Evolutionary conservation across 2,113 vertebrate genomes (phyloP), one percentile per base, ranked within the genome.

Genomic region (Noturus placidus): DNA sequence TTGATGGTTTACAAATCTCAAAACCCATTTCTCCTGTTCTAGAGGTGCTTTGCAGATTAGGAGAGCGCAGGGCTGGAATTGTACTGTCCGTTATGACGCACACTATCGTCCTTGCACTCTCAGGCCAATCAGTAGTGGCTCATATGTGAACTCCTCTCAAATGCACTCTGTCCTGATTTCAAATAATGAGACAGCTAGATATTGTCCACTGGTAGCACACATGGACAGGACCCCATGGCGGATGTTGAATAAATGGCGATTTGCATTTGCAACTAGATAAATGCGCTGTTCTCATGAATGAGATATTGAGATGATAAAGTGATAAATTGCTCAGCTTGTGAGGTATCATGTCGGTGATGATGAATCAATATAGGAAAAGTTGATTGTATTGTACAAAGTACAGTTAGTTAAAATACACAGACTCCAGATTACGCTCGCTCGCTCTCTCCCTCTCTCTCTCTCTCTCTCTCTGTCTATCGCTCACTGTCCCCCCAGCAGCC

Each of bases 401-500:
- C 38, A 50, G 20, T 74, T 74, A 17, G 67, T 69, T 67, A 11
- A 42, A 22, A 42, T 42, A 22, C 4, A 42, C 9, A 25, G 14
- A 69, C 30, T 17, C 30, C 67, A 74, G 69, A 61, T 84, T 52
- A 27, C 63, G 65, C 74, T 65, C 78, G 56, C 30, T 70, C 22
- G 19, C 35, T 38, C 57, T 14, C n/a, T 79, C 50, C 33, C 2
- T 79, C 2, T 79, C 15, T 33, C 52, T 86, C 27, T 78, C 22
- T 85, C 35, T 77, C 35, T 85, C 33, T 74, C 30, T 27, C 17
- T 54, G 27, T 54, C 57, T 30, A 25, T 46, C 83, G 54, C 81
- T 54, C 50, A 4, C n/a, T 50, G 67, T 35, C 69, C 81, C 86
- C 76, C 89, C 89, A 69, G 86, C 89, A 91, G 92, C 90, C 92